Conservation (phyloP, 2,797 vertebrate species). For the Takifugu rubripes region DNA sequence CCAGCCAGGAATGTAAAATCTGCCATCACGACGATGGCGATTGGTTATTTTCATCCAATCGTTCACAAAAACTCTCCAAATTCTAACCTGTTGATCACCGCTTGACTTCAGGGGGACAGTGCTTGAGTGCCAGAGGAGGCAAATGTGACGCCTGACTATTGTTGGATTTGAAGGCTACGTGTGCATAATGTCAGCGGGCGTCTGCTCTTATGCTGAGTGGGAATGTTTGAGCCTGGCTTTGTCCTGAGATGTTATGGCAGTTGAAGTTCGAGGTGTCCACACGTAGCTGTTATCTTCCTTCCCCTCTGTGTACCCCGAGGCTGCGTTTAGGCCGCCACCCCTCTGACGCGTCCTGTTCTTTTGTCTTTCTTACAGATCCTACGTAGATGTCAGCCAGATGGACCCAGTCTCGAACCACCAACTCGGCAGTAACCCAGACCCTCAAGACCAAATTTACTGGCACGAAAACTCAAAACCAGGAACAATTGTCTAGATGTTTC, state of each 20-base stretch:
- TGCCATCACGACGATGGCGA: conserved; percentile 54
- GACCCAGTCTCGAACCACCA: conserved; percentile 67
- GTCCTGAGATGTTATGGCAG: conserved; percentile 2
- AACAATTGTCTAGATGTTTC: conserved; percentile 87
- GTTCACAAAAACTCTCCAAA: conserved; percentile 19
- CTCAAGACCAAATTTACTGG: conserved; percentile 86
- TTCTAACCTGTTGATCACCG: conserved; percentile 13
- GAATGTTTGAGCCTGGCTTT: conserved; percentile 54
- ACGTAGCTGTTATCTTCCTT: too few relatives aligned
- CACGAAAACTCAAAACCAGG: conserved; percentile 94
- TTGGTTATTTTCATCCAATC: conserved; percentile 21
- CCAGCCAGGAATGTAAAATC: conserved; percentile 47
- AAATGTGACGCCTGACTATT: conserved; percentile 60
- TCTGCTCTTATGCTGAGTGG: conserved; percentile 31
- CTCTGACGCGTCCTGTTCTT: conserved; percentile 33
- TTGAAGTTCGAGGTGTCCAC: background rate
- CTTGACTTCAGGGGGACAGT: conserved; percentile 32
- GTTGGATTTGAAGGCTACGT: conserved; percentile 38
- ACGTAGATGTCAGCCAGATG: conserved; percentile 77
- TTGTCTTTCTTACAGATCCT: conserved; percentile 76
- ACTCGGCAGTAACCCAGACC: conserved; percentile 71
- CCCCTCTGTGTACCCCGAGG: too few relatives aligned
- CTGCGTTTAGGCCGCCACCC: background rate
- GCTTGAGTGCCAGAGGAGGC: conserved; percentile 50
- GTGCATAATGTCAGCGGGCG: conserved; percentile 34